phyloP scores from a whole-genome alignment of 2,113 vertebrate species.

The Gasterosteus aculeatus region DNA sequence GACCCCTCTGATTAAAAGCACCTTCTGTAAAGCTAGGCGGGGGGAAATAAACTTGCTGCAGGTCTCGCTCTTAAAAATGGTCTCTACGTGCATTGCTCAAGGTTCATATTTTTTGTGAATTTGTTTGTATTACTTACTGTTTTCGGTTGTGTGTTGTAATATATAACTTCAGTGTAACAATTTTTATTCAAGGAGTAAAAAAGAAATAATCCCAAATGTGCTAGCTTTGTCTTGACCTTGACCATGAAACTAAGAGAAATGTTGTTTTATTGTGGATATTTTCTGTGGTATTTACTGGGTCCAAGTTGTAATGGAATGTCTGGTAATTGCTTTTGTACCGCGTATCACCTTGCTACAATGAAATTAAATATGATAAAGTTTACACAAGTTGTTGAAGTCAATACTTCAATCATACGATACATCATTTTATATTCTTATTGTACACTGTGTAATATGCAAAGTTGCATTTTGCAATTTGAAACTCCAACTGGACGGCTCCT shows the following conservation, averaged over 20 bases:
- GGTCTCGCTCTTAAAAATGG: constrained; percentile 31
- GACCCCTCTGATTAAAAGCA: constrained; percentile 43
- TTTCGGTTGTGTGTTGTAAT: constrained; percentile 66
- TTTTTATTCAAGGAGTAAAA: constrained; percentile 57
- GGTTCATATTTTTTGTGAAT: constrained; percentile 38
- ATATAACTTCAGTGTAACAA: constrained; percentile 62
- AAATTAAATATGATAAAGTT: constrained; percentile 84
- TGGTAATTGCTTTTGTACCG: constrained; percentile 81
- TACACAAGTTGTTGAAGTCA: constrained; percentile 49
- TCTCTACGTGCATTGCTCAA: constrained; percentile 35
- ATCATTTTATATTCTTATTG: background rate
- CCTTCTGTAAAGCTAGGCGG: constrained; percentile 42
- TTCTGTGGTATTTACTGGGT: constrained; percentile 62
- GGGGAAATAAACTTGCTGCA: constrained; percentile 51
- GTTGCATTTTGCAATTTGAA: too few species aligned
- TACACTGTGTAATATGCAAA: background rate
- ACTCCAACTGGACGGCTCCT: background rate
- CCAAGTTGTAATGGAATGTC: constrained; percentile 68
- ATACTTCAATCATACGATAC: constrained; percentile 3
- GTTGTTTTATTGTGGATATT: constrained; percentile 27
- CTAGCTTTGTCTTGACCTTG: constrained; percentile 36
- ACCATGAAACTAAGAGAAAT: constrained; percentile 33
- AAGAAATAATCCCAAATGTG: constrained; percentile 43
- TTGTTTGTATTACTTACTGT: constrained; percentile 42
- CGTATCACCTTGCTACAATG: constrained; percentile 81